Percentiles rank a stretch among this genome's conserved stretches.
These are phyloP conservation scores for Luperina testacea DNA, from an alignment of 2,888 invertebrate species.

Conservation along the genomic window DNA sequence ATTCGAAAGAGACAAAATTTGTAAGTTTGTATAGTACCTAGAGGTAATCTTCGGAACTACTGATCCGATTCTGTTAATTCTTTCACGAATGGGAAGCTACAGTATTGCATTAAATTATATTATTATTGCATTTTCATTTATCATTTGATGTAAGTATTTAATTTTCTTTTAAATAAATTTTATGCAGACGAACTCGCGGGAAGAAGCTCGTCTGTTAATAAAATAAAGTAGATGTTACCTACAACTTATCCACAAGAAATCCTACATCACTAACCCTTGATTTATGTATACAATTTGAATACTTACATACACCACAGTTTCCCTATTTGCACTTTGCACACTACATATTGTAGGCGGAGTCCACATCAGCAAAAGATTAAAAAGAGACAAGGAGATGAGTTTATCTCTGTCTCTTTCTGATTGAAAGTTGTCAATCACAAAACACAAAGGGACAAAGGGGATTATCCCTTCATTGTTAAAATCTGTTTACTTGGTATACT, in stretches of 20 bases:
- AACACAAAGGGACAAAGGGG: constrained; percentile 59
- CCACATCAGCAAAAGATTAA: constrained; percentile 63
- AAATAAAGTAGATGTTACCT: background rate
- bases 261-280: background rate
- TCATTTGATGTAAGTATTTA: background rate
- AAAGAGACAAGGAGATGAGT: constrained; percentile 69
- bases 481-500: constrained; percentile 51
- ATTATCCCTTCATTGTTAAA: constrained; percentile 69
- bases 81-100: background rate
- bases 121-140: too few species aligned
- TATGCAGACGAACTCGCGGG: background rate
- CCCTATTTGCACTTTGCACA: constrained; percentile 18
- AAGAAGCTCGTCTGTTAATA: background rate
- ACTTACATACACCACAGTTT: background rate
- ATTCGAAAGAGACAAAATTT: background rate
- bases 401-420: background rate
- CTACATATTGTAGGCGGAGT: constrained; percentile 72
- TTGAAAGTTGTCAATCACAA: constrained; percentile 78
- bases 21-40: background rate
- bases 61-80: background rate
- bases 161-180: background rate
- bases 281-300: background rate
- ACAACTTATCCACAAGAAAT: background rate
- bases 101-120: background rate
- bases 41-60: too few species aligned